Base-by-base conservation (phyloP, 2,797 vertebrate species). In the Hoplostethus mediterraneus region DNA sequence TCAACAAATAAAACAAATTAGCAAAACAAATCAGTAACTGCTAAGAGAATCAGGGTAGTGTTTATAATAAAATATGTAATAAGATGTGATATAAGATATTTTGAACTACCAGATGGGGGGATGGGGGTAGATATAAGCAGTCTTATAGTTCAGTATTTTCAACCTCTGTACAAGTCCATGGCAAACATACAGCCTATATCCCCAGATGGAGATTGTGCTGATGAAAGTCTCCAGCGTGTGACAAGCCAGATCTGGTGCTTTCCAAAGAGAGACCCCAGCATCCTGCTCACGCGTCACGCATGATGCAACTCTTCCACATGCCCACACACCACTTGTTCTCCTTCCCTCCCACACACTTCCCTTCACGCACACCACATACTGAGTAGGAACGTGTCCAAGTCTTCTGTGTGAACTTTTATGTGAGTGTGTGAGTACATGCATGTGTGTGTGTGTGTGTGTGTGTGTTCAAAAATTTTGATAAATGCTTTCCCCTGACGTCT, bases 231-330 rank as follows among this genome's bases (percentile, higher is more conserved):
- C 76, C 82, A 61, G 58, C 88, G 66, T 67, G 40, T 71, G 21
- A 42, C 8, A 83, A 80, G 79, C 86, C 82, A 85, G 82, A 91
- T 87, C 73, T 76, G 82, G 69, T 17, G 4, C 79, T 84, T 84
- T 80, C 78, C 67, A 77, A 73, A 79, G 73, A 82, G 69, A 83
- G 73, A 81, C 55, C 77, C 76, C 80, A 83, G 86, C 80, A 85
- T 88, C 75, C 87, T 90, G 81, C 87, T 90, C 88, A 89, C 87
- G 86, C 89, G 89, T 93, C 88, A 90, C 79, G 21, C 79, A 71
- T 94, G 93, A 95, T 83, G 88, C 89, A 93, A 91, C 87, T 81
- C 82, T 87, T 76, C 86, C 86, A 83, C 88, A 84, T 77, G 52
- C 90, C 88, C 82, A 85, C 90, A 87, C 83, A 85, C 77, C 87